Evolutionary conservation across 1,140 invertebrate species (phyloP), one percentile per base, ranked within the genome.

Genomic region (Conus betulinus): DNA sequence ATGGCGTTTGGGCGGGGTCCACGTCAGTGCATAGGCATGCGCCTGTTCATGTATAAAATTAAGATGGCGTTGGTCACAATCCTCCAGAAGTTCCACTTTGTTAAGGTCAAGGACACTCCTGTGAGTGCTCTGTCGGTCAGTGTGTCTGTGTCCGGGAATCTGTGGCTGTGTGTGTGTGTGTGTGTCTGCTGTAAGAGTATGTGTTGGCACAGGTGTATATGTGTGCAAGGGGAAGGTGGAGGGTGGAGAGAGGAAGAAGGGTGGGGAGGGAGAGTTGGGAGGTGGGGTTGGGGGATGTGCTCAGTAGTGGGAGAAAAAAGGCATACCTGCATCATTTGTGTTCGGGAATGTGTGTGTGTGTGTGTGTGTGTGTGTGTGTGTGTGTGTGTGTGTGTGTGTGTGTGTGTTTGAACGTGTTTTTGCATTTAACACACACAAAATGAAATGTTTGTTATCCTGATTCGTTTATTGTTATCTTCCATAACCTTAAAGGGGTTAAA

Each of bases 1-100:
- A 39, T 39, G 39, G 39, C 79, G 52, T 82, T 82, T 53, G 79
- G 79, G 5, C 11, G 8, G 25, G 79, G 79, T 0, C 79, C 79
- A 8, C 79, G 79, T 27, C 79, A 82, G 79, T 82, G 79, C 79
- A 82, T 82, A 20, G 79, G 79, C 20, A 82, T 82, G 79, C 79
- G 79, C 23, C 79, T 82, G 39, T 27, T 27, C 5, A 4, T 82
- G 79, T 51, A 51, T 25, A 27, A 82, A 82, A 82, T 82, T 27
- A 82, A 82, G 79, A 51, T 82, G 25, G 79, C 79, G 10, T 10
- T 82, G 15, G 79, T 53, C 23, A 25, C 23, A 20, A 51, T 82
- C 79, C 51, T 27, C 39, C 25, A 4, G 10, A 27, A 51, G 23
- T 52, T 82, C 39, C 3, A 52, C 7, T 82, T 82, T 51, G 1